Evolutionary conservation across 2,888 invertebrate species (phyloP).

Genomic region (Rotaria sp.): DNA sequence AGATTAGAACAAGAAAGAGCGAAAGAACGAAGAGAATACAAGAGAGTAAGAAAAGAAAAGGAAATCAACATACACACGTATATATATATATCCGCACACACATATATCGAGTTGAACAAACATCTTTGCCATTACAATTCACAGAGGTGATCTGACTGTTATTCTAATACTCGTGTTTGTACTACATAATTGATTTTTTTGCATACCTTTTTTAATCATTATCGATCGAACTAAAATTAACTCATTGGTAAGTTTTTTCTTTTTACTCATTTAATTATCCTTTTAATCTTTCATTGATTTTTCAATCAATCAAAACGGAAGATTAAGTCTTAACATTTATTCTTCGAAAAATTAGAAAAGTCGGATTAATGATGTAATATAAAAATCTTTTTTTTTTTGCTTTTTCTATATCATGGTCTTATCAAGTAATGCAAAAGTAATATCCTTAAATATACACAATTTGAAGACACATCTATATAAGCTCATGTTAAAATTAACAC

Average conservation of each 20-base stretch:
- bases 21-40: background rate
- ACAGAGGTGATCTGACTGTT: background rate
- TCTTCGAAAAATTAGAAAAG: background rate
- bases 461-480: background rate
- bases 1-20: background rate
- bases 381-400: background rate
- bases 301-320: background rate
- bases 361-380: background rate
- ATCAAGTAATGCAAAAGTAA: background rate
- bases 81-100: background rate
- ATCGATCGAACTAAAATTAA: background rate
- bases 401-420: background rate
- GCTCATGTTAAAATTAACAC: background rate
- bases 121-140: background rate
- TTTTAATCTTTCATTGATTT: background rate
- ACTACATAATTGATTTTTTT: background rate
- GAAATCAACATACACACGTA: background rate
- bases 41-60: background rate
- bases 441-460: background rate
- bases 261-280: background rate
- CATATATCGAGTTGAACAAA: conserved; percentile 5
- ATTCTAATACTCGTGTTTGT: background rate
- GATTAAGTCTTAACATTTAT: background rate
- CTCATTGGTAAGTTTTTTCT: background rate
- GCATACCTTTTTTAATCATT: background rate